Conservation (phyloP, 2,888 invertebrate genomes). For the Erebia epiphron region DNA sequence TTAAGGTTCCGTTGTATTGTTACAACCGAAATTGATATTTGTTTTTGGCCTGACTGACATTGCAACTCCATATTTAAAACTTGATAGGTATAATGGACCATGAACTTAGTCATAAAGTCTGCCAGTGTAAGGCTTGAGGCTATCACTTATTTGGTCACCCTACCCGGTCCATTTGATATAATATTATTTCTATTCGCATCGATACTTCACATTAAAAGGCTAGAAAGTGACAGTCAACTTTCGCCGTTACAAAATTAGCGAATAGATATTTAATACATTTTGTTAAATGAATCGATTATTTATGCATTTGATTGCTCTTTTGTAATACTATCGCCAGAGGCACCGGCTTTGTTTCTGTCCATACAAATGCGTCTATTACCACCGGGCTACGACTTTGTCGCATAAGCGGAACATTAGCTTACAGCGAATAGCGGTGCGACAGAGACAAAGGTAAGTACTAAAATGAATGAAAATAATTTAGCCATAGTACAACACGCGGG, state of each 20-base stretch:
- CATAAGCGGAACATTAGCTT: background rate
- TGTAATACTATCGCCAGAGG: constrained; percentile 15
- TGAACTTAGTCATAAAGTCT: background rate
- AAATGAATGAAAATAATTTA: no score
- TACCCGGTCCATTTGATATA: constrained; percentile 22
- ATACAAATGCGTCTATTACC: constrained; percentile 7
- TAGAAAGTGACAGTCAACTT: constrained; percentile 68
- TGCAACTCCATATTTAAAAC: background rate
- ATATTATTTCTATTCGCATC: constrained; percentile 27
- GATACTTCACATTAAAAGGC: constrained; percentile 51
- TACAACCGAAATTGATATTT: background rate
- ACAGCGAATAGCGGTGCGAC: no score
- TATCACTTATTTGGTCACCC: constrained; percentile 15
- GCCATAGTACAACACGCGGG: no score
- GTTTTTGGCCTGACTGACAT: background rate
- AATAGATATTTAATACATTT: constrained; percentile 23
- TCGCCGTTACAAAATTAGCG: constrained; percentile 54
- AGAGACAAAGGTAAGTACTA: no score
- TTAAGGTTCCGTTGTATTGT: no score
- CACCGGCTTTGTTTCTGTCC: constrained; percentile 12
- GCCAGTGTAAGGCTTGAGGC: background rate
- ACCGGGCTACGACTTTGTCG: background rate
- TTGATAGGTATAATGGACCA: background rate
- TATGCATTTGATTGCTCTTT: constrained; percentile 24
- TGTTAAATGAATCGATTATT: constrained; percentile 33